Base-by-base conservation (phyloP, 2,797 vertebrate species). In the Schizothorax lantsangensis region DNA sequence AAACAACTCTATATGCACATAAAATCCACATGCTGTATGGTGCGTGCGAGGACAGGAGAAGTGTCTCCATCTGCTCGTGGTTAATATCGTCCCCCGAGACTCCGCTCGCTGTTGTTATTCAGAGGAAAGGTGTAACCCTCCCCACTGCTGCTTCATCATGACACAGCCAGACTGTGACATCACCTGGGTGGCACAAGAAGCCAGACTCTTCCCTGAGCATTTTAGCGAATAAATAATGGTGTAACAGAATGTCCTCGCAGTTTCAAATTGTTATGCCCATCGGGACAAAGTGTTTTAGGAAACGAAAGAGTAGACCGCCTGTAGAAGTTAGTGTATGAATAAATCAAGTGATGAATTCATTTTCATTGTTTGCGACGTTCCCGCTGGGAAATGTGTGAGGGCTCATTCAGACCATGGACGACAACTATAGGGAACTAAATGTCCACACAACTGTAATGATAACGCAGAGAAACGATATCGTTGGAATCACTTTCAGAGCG, bases 1-100 rank as follows among this genome's bases (percentile, higher is more conserved):
- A 62, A 59, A 68, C 57, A 62, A 6, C 12, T 71, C 26, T 19
- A 12, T 33, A 19, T 64, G 69, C 33, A 62, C 66, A 73, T 38
- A 79, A 72, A 64, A 64, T 84, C 69, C 83, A 52, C 79, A 49
- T 64, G 9, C 72, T 57, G 62, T 14, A 8, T 81, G 84, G 83
- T 88, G 88, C 90, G 66, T 88, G 83, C 77, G 36, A 90, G 85
- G 85, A 88, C 90, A 88, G 77, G 79, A 88, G 86, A 79, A 74
- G 84, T 71, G 79, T 88, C 84, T 90, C 89, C 90, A 91, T 90
- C 87, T 89, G 89, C 73, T 90, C 57, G 21, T 30, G 9, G 81
- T 89, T 90, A 91, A 86, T 83, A 73, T 71, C 10, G 68, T 84
- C 89, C 85, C 81, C 15, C n/a, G 87, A 87, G 88, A 88, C 3